phyloP scores from a whole-genome alignment of 2,888 invertebrate genomes.

The Seira musarum region DNA sequence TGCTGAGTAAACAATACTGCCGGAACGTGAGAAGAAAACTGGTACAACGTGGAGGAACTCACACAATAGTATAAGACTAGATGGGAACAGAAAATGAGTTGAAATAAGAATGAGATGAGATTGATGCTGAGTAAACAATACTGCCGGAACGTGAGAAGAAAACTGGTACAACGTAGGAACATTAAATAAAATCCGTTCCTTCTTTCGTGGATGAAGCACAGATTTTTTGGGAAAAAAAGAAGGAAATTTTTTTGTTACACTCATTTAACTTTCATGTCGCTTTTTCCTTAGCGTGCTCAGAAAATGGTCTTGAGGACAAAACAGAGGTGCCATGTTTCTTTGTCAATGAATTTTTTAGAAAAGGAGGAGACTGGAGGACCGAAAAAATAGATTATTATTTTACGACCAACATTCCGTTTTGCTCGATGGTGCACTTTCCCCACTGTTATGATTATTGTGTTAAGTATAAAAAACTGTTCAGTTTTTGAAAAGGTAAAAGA shows the following conservation, averaged over 20 bases:
- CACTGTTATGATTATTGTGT: slow-evolving; percentile 23
- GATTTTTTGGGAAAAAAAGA: no score
- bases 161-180: slow-evolving; percentile 21
- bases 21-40: slow-evolving; percentile 5
- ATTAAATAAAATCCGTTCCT: no score
- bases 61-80: no score
- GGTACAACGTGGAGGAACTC: slow-evolving; percentile 15
- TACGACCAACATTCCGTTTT: slow-evolving; percentile 31
- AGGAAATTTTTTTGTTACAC: slow-evolving; percentile 35
- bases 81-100: no score
- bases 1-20: slow-evolving; percentile 25
- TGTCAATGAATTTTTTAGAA: no score
- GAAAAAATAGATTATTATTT: slow-evolving; percentile 46
- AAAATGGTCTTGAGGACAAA: no score
- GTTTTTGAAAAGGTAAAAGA: background rate
- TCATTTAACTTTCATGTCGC: slow-evolving; percentile 49
- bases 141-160: background rate
- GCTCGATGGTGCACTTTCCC: slow-evolving; percentile 29
- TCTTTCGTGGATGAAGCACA: no score
- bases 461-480: slow-evolving; percentile 32
- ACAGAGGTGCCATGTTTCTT: no score
- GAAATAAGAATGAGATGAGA: no score
- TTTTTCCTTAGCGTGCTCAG: background rate
- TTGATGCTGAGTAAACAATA: slow-evolving; percentile 23
- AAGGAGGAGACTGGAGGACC: background rate